These are phyloP conservation scores for Gobio gobio DNA, from an alignment of 2,113 vertebrate species.

Conservation along the genomic window DNA sequence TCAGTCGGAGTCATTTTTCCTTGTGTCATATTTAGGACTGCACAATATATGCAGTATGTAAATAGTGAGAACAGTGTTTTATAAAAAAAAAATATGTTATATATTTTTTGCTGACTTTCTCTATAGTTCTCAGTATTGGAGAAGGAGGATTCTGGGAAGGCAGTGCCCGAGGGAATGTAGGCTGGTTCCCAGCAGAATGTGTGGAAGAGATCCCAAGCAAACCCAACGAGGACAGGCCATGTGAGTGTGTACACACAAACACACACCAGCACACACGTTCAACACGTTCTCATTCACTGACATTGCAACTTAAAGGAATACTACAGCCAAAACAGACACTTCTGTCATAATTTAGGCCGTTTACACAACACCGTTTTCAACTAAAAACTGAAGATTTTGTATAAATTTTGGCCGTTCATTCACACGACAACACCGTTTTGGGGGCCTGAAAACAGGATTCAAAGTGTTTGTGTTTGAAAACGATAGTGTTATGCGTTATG, in stretches of 20 bases:
- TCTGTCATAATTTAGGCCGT: neutral
- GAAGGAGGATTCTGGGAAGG: constrained; percentile 94
- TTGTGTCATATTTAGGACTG: neutral
- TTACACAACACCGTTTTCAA: no score
- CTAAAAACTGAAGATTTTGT: no score
- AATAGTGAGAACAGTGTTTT: neutral
- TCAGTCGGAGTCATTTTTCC: neutral
- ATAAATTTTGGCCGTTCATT: no score
- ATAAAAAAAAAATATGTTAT: neutral
- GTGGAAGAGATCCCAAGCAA: constrained; percentile 87
- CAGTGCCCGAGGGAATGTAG: constrained; percentile 82
- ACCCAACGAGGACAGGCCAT: constrained; percentile 82
- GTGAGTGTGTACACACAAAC: constrained; percentile 72
- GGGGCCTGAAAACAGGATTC: no score
- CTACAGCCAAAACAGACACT: neutral
- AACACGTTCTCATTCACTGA: neutral
- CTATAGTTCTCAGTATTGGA: constrained; percentile 84
- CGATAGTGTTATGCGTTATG: rapidly evolving
- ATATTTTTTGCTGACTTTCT: neutral
- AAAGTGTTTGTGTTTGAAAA: no score
- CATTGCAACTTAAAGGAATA: constrained; percentile 4
- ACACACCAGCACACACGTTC: constrained; percentile 6
- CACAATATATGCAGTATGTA: neutral
- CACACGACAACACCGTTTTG: no score
- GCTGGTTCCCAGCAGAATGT: constrained; percentile 91